Base-by-base conservation (phyloP, 2,113 vertebrate species). In the Psilopsiagon aurifrons region DNA sequence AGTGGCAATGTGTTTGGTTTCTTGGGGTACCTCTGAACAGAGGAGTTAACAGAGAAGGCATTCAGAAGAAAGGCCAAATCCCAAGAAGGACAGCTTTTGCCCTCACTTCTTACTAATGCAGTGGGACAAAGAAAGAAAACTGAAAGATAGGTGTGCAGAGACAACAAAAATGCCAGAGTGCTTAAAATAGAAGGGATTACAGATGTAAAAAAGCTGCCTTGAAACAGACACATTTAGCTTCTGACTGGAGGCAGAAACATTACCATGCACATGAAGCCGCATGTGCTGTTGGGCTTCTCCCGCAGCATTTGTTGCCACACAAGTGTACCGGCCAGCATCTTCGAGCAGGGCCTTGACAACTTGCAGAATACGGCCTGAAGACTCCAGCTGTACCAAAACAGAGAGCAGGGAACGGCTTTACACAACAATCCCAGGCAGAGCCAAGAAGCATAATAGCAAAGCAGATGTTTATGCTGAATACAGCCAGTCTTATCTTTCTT, bases 251-350 rank as follows among this genome's bases (percentile, higher is more conserved):
- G 28, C 27, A 85, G 83, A 80, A 89, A 93, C 39, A 1, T 97
- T 99, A 99, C 99, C 99, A 23, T 99, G 99, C 83, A 99, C 98
- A 46, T 97, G 98, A 90, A 99, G 97, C 52, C 88, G 98, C 76
- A 98, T 49, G 89, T 98, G 98, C 90, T 99, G 98, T 27, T 99
- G 98, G 8, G 98, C 97, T 97, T 99, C 99, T 77, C 99, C 99
- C 23, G 99, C 99, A 5, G 99, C 98, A 24, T 99, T 99, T 73
- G 99, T 99, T 92, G 99, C 99, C 95, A 99, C 98, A 63, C 99
- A 99, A 19, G 98, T 99, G 90, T 99, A 99, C 94, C 75, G 98
- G 92, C 98, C 99, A 91, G 99, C 98, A 74, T 99, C 99, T 87
- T 99, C 98, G 1, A 97, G 95, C 95, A 98, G 95, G 24, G 98